Evolutionary conservation across 2,797 vertebrate species (phyloP).

Genomic region (Onychomys leucogaster): DNA sequence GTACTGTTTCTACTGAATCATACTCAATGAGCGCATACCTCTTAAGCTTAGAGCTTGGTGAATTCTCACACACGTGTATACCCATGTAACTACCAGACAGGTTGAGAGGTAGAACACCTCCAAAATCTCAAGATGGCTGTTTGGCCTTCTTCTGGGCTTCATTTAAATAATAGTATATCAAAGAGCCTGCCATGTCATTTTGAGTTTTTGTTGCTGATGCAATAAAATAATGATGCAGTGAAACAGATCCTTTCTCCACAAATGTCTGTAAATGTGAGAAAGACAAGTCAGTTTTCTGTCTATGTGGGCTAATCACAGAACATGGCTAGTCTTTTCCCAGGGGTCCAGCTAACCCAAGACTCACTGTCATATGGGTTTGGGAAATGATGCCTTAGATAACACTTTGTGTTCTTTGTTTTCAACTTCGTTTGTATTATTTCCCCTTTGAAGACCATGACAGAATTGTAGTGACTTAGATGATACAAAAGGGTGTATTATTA

Average conservation of each 20-base stretch:
- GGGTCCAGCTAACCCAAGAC: neutral
- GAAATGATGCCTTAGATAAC: neutral
- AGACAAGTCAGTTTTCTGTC: neutral
- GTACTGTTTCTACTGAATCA: neutral
- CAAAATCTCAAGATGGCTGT: neutral
- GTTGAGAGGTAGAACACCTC: neutral
- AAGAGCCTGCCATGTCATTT: neutral
- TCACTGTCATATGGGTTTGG: neutral
- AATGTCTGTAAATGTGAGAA: neutral
- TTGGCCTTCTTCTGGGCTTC: neutral
- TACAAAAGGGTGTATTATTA: neutral
- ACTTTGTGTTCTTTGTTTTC: neutral
- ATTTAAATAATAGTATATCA: neutral
- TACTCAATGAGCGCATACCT: neutral
- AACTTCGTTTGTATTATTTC: neutral
- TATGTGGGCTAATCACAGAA: neutral
- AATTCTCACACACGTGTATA: neutral
- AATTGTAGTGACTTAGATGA: neutral
- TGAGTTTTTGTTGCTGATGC: neutral
- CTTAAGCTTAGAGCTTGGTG: neutral
- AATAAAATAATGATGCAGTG: neutral
- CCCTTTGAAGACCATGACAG: neutral
- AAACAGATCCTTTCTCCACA: neutral
- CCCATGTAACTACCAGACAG: neutral
- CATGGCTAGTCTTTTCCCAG: neutral